A percentile compares a stretch with the other conserved stretches of the same genome.
phyloP scores from a whole-genome alignment of 2,113 vertebrate genomes.

The Vanacampus margaritifer region DNA sequence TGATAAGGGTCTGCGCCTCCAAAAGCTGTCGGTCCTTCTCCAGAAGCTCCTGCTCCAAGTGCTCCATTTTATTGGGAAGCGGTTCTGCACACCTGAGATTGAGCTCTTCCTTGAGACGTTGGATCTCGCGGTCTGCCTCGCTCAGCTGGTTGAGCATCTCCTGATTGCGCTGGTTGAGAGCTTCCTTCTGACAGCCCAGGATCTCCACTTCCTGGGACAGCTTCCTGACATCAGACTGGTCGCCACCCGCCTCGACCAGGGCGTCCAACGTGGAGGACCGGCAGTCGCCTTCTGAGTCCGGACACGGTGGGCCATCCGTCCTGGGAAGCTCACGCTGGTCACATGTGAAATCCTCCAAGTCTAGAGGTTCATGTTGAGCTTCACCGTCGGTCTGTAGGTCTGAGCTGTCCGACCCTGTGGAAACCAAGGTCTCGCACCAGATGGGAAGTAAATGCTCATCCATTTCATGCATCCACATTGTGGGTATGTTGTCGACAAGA shows the following conservation, averaged over 20 bases:
- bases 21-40: conserved; percentile 47
- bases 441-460: conserved; percentile 23
- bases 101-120: conserved; percentile 57
- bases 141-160: conserved; percentile 72
- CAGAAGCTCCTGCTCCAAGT: conserved; percentile 49
- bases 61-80: conserved; percentile 13
- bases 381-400: background rate
- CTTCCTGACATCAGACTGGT: conserved; percentile 17
- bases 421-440: conserved; percentile 17
- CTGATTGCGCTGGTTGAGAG: conserved; percentile 65
- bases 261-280: background rate
- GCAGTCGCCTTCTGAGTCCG: conserved; percentile 9
- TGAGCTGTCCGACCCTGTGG: conserved; percentile 14
- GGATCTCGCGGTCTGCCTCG: conserved; percentile 68
- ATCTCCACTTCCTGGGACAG: conserved; percentile 52
- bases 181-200: conserved; percentile 55
- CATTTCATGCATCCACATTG: conserved; percentile 33
- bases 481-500: conserved; percentile 8
- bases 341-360: background rate
- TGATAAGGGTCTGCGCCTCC: conserved; percentile 47
- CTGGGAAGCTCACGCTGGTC: background rate
- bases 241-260: conserved; percentile 1
- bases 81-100: conserved; percentile 27
- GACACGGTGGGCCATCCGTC: conserved; percentile 5
- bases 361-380: background rate